phyloP scores from a whole-genome alignment of 2,888 invertebrate species.

The Crossocerus cetratus region DNA sequence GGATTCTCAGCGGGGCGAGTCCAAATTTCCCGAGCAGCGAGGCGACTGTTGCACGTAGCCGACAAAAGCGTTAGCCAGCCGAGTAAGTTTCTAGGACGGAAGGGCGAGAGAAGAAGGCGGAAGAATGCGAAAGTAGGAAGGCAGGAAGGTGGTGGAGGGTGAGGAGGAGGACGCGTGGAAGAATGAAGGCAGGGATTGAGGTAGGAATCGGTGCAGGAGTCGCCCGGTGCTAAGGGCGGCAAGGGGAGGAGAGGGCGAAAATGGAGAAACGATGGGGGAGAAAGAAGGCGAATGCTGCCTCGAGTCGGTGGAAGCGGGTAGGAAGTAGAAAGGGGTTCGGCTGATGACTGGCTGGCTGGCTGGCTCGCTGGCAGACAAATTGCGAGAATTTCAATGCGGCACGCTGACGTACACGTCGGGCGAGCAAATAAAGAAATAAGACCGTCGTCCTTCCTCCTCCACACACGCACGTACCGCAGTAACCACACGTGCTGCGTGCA shows the following conservation, averaged over 20 bases:
- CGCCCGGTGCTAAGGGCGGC: not conserved
- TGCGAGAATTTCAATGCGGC: constrained; percentile 63
- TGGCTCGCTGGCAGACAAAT: constrained; percentile 57
- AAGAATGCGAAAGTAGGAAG: not conserved
- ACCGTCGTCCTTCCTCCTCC: constrained; percentile 39
- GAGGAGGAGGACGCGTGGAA: constrained; percentile 1
- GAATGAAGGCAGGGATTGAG: not conserved
- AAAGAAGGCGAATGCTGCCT: not conserved
- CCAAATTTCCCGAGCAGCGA: constrained; percentile 15
- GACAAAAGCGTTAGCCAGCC: constrained; percentile 15
- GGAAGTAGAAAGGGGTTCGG: constrained; percentile 1
- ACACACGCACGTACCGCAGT: not conserved
- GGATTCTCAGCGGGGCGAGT: not conserved
- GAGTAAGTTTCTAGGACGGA: constrained; percentile 11
- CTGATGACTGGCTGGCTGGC: constrained; percentile 37
- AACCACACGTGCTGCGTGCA: too few relatives aligned
- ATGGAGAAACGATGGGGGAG: not conserved
- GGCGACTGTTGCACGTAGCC: constrained; percentile 18
- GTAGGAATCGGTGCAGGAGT: not conserved
- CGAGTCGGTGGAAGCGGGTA: not conserved
- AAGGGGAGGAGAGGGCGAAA: constrained; percentile 6
- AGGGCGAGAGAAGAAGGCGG: too few relatives aligned
- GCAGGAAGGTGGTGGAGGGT: not conserved
- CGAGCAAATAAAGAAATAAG: constrained; percentile 59
- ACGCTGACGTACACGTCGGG: constrained; percentile 40